A percentile compares a stretch with the other conserved stretches of the same genome.
Conservation (phyloP, 2,113 vertebrate genomes). For the Hydropotes inermis region DNA sequence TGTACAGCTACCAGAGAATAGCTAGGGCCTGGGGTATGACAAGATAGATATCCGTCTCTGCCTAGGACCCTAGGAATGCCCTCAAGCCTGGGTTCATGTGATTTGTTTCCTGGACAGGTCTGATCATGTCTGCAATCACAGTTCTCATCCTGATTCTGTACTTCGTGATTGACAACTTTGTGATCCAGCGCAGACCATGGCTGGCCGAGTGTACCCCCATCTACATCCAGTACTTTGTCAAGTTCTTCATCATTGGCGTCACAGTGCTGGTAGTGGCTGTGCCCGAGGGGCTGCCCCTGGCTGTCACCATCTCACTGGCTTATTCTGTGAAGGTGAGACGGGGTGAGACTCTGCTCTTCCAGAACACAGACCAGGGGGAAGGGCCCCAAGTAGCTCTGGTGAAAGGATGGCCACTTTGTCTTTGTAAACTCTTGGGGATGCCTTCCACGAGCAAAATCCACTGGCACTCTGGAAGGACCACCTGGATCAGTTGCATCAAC, state of each 20-base stretch:
- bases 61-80: neutral
- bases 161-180: slow-evolving; percentile 94
- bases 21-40: neutral
- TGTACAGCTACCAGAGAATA: neutral
- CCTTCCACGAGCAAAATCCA: neutral
- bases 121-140: slow-evolving; percentile 95
- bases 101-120: slow-evolving; percentile 80
- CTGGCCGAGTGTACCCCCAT: slow-evolving; percentile 91
- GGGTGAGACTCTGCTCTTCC: fast-evolving
- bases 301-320: slow-evolving; percentile 96
- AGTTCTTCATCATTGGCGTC: slow-evolving; percentile 99
- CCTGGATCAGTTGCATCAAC: neutral
- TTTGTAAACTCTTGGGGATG: neutral
- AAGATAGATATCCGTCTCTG: neutral
- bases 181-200: slow-evolving; percentile 86
- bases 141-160: slow-evolving; percentile 96
- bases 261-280: slow-evolving; percentile 97
- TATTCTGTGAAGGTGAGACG: slow-evolving; percentile 94
- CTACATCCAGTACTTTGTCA: slow-evolving; percentile 98
- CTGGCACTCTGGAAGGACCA: neutral
- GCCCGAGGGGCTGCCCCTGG: slow-evolving; percentile 94
- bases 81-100: neutral
- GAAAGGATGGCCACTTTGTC: neutral
- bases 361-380: neutral
- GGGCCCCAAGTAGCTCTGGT: neutral